Evolutionary conservation across 2,797 vertebrate genomes (phyloP), one percentile per base, ranked within the genome.

Genomic region (Peromyscus aztecus): DNA sequence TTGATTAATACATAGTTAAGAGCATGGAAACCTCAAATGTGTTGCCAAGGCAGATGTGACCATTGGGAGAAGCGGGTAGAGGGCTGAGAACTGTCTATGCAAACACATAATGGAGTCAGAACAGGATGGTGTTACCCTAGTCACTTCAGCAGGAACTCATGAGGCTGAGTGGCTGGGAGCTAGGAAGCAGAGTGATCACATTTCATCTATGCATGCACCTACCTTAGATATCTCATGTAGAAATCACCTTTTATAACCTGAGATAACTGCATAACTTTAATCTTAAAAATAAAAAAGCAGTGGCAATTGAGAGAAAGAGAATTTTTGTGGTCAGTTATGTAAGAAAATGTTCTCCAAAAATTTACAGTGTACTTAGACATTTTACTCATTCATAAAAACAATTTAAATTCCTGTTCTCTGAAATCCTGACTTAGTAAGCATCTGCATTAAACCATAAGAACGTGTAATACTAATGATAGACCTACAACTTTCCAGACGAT

Each of bases 331-430:
- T 49, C 16, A 55, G n/a, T 69, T 67, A 73, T 12, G 13, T 84
- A 86, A 90, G 17, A 82, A 94, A 71, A 34, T 61, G 3, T 57
- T 83, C 2, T 91, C 31, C 52, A 43, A 49, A 73, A 84, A 23
- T 89, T 46, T 91, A 61, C 40, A 76, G 37, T 85, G 84, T 90
- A 57, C 65, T 77, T 90, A 57, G 88, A 57, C n/a, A 12, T 49
- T 23, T 94, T 2, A 77, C 11, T 77, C 40, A 78, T 31, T 86
- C 29, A 16, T 40, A 31, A 80, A 89, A 86, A 57, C 76, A 81
- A 63, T 63, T 82, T 77, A 31, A 14, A 85, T 87, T 17, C 65
- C 16, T 31, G 14, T 46, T 81, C 46, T 75, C 76, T 94, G 93
- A 78, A 81, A 75, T 86, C 55, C 49, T 12, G 31, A 8, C 80